Base-by-base conservation (phyloP, 2,113 vertebrate genomes). In the Gobiocypris rarus region DNA sequence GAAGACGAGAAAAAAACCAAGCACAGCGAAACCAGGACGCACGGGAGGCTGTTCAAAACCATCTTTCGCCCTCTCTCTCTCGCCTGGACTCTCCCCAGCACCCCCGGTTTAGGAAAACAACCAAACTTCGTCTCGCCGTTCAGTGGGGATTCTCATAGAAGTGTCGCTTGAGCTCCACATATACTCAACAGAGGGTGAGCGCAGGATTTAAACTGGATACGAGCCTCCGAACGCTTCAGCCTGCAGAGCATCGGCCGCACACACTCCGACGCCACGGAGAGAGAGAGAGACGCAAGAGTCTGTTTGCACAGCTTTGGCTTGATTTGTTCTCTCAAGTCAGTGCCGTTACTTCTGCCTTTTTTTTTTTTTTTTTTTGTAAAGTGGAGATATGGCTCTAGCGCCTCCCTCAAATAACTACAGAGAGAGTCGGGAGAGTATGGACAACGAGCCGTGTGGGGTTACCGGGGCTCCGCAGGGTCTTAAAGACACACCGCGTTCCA, bases 11-110 rank as follows among this genome's bases (percentile, higher is more conserved):
- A 95, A 56, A 70, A 82, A 89, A 96, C 94, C 78, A 96, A 93
- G 89, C 95, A 93, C 89, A 97, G 94, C 89, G 92, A 70, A 69
- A 38, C 95, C 89, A 98, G 92, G 91, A 95, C 90, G 90, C 95
- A 97, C 87, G 97, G 90, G 92, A 92, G 94, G 95, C 95, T 93
- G 88, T 93, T 94, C 93, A 93, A 94, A 93, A 94, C 94, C 97
- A 98, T 98, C 93, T 93, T 95, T 89, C 84, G 78, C 89, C 31
- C 82, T 88, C 87, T 77, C 54, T 58, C 34, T 77, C 54, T 58
- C 75, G 88, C 89, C 90, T 91, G 89, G 92, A 89, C 91, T 88
- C 88, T 91, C 86, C 69, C 41, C 26, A 83, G 83, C 86, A 85
- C 88, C 88, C 88, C 91, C 91, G 71, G 91, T 87, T 87, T 52